Conservation (phyloP, 2,888 invertebrate species). For the Pseudeuparius sepicola region DNA sequence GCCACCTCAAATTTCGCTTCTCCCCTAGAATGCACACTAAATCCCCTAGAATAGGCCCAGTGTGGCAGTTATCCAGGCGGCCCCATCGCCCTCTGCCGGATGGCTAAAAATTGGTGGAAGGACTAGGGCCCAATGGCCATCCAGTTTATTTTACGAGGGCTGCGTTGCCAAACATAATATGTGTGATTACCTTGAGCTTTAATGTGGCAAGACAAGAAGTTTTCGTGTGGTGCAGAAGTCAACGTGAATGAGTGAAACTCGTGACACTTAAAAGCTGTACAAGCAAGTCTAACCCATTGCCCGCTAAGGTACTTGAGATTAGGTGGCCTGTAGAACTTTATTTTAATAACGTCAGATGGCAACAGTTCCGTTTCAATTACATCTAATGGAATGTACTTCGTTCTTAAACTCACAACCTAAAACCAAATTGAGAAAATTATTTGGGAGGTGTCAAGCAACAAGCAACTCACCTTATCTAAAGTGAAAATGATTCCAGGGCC, state of each 20-base stretch:
- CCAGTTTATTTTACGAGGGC: no score
- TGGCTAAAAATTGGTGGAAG: no score
- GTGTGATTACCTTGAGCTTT: conserved; percentile 70
- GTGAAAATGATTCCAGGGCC: conserved; percentile 84
- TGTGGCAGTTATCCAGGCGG: no score
- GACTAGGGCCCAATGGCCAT: no score
- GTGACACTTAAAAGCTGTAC: conserved; percentile 78
- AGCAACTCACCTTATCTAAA: conserved; percentile 63
- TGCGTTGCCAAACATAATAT: no score
- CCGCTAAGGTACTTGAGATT: conserved; percentile 89
- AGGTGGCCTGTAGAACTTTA: conserved; percentile 91
- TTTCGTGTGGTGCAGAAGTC: conserved; percentile 93
- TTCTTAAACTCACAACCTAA: conserved; percentile 81
- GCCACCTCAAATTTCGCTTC: no score
- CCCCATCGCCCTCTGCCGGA: no score
- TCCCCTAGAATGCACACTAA: no score
- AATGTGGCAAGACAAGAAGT: conserved; percentile 88
- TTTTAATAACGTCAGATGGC: conserved; percentile 89
- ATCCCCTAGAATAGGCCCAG: no score
- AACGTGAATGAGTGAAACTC: conserved; percentile 94
- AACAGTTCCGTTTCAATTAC: conserved; percentile 88
- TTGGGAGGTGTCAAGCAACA: not conserved
- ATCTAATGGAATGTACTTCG: conserved; percentile 84
- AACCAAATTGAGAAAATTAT: conserved; percentile 16
- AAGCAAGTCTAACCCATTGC: conserved; percentile 89